Evolutionary conservation across 2,888 invertebrate species (phyloP), one percentile per base, ranked within the genome.

Genomic region (Drepanosiphum platanoidis): DNA sequence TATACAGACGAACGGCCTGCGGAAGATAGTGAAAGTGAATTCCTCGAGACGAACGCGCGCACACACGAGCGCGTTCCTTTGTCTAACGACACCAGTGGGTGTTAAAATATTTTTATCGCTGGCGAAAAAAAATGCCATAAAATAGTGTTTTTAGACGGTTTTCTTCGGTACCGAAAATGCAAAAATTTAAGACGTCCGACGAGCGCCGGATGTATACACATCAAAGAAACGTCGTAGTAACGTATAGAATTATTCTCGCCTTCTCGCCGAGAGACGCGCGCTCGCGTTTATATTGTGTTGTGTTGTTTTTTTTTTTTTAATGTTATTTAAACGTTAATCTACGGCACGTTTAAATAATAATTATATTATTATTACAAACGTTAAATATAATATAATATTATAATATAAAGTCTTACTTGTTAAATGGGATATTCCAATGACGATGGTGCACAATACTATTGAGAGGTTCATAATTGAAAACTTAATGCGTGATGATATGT

Each of bases 401-500:
- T 58, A 58, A n/a, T 58, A 42, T 42, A n/a, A 52, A 32, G 4
- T 74, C 83, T 83, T 74, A 83, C 83, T 83, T 74, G 83, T 74
- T 3, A 61, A 34, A 74, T 74, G 83, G 64, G 34, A 42, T n/a
- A 83, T 30, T 66, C 83, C 83, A 18, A 83, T 66, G n/a, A 83
- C 74, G 74, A 83, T 83, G 34, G 64, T 74, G 64, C 34, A 61
- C 74, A 83, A 66, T 71, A 64, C 18, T 74, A 66, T 66, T 46
- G 83, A 83, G 74, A 64, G 83, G 36, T 74, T 71, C 83, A 83
- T 83, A 74, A 83, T 74, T 74, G 83, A 83, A 83, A 83, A 83
- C 83, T 83, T 74, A 74, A 72, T 70, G 82, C 82, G 82, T 72
- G 61, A 82, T 72, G 82, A 72, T 83, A 83, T 83, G 83, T 34